A percentile compares a stretch with the other conserved stretches of the same genome.
Evolutionary conservation across 2,888 invertebrate species (phyloP).

Genomic region (Linnaemya tessellans): DNA sequence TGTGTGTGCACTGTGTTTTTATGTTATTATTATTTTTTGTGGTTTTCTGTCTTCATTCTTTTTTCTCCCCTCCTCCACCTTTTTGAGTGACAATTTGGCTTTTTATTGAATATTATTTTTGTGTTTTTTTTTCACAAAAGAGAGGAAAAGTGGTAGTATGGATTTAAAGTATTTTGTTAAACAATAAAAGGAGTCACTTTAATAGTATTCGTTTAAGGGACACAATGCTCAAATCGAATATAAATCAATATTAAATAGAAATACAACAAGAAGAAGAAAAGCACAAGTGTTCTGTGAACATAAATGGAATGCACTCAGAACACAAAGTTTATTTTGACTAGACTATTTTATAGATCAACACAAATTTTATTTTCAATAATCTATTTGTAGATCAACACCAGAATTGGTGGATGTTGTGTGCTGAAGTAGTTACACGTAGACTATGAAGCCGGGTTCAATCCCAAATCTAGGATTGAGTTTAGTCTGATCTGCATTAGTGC

Average conservation of each 20-base stretch:
- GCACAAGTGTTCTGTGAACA: background rate
- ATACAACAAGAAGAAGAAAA: background rate
- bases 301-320: conserved; percentile 21
- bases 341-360: background rate
- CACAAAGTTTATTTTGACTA: background rate
- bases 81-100: conserved; percentile 67
- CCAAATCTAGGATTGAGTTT: no score
- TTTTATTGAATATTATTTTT: conserved; percentile 71
- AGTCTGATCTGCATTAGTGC: no score
- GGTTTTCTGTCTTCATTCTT: conserved; percentile 52
- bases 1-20: conserved; percentile 56
- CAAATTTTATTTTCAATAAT: background rate
- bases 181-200: conserved; percentile 61
- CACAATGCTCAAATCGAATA: conserved; percentile 52
- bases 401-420: background rate
- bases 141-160: conserved; percentile 45
- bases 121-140: conserved; percentile 33
- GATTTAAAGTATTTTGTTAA: conserved; percentile 56
- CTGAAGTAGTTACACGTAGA: no score
- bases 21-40: conserved; percentile 67
- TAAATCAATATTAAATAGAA: conserved; percentile 64
- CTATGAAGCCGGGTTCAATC: no score
- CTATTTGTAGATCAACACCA: background rate
- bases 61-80: background rate
- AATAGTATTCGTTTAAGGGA: conserved; percentile 46